Evolutionary conservation across 2,888 invertebrate species (phyloP), one percentile per base, ranked within the genome.

Genomic region (Phasia obesa): DNA sequence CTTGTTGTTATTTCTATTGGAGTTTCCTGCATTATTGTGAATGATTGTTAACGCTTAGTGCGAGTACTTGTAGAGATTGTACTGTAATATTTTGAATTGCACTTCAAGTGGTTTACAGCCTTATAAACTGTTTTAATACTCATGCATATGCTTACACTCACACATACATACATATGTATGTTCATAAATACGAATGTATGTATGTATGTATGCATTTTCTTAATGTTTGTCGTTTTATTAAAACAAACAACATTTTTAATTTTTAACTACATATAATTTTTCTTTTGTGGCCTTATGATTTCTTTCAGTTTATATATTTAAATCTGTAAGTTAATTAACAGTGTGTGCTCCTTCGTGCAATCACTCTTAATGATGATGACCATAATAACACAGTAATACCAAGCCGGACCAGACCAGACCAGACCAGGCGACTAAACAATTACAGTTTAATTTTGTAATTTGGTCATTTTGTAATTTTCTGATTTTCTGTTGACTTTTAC

Each of bases 71-170:
- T 53, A 35, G 13, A 35, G 13, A 38, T 25, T 35, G 53, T 19
- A 31, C 47, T 60, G 51, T 60, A 60, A 73, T 53, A 49, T 79
- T 79, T 80, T 74, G 44, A 49, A 80, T 74, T 69, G 19, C 55
- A 78, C 70, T 73, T 80, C 79, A 80, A 80, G 79, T 80, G 79
- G 73, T 80, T 74, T 80, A 80, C 79, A 74, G 35, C 60, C 60
- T 27, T 74, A 64, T 69, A 55, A 80, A 74, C 67, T 80, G 79
- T 1, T 59, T 49, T 51, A 15, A 25, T 23, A 11, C 38, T 2
- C 13, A 13, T 27, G 9, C 21, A 19, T 19, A 42, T 31, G 21
- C n/a, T n/a, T n/a, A n/a, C n/a, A n/a, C n/a, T n/a, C n/a, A 44
- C 23, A 47, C n/a, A n/a, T 4, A n/a, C 31, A 51, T 9, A 21